Evolutionary conservation across 92 coral and sea anemone species (phyloP), one percentile per base, ranked within the genome.

Genomic region (Blastomussa wellsi): DNA sequence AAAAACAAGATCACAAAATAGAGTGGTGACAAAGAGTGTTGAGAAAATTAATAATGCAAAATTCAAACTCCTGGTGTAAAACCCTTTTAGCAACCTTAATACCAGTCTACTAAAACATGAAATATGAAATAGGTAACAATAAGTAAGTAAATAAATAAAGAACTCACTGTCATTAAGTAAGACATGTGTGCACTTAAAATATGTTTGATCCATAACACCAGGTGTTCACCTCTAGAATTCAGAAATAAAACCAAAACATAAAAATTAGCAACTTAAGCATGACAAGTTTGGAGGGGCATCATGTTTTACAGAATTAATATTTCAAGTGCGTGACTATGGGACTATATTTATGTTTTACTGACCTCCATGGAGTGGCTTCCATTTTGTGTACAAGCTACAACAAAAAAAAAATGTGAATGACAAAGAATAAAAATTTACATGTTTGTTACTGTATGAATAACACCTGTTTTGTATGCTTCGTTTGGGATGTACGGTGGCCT

Each of bases 111-210:
- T n/a, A n/a, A n/a, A n/a, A n/a, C n/a, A n/a, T n/a, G n/a, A n/a
- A n/a, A n/a, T 12, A 29, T 29, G 13, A 1, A 57, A 57, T 62
- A n/a, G n/a, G n/a, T n/a, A n/a, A n/a, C n/a, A n/a, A n/a, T n/a
- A n/a, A n/a, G n/a, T n/a, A n/a, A n/a, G 72, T 67, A 37, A 14
- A 55, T 19, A 1, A 13, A 20, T 15, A 17, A 68, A 36, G 2
- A 7, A 70, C 98, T 87, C 91, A 96, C 98, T 76, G 98, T 92
- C 98, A 96, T 94, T n/a, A 96, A 94, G 82, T 96, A 96, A 7
- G 98, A 90, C 98, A 94, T 96, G 70, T 96, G 98, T 11, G 85
- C 59, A 75, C 90, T 91, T 84, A 96, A 79, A 29, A 92, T 86
- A 60, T 73, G 85, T 85, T 92, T 92, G 22, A 96, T 83, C 98